phyloP scores from a whole-genome alignment of 2,888 invertebrate genomes.

The Hirtodrosophila cameraria region DNA sequence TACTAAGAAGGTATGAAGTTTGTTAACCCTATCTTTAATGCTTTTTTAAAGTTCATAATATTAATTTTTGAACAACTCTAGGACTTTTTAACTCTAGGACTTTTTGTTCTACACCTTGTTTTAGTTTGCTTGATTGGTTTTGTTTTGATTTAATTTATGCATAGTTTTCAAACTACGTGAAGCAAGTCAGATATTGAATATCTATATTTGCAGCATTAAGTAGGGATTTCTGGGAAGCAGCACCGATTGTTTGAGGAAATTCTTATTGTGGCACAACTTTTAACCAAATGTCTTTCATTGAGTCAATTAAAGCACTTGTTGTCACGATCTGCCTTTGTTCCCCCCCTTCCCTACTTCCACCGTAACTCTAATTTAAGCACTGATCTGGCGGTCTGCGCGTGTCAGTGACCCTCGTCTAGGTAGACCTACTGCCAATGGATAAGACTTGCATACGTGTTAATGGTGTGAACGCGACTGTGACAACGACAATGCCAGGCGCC shows the following conservation, averaged over 20 bases:
- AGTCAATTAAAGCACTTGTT: slow-evolving; percentile 59
- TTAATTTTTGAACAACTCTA: no score
- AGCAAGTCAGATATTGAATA: no score
- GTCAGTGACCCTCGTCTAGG: slow-evolving; percentile 63
- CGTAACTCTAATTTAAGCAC: background rate
- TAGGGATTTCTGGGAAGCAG: slow-evolving; percentile 36
- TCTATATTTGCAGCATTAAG: no score
- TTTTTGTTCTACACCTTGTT: no score
- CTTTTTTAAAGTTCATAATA: no score
- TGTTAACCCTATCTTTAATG: no score
- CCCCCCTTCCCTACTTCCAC: background rate
- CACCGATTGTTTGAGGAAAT: slow-evolving; percentile 22
- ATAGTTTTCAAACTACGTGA: no score
- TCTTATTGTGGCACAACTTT: slow-evolving; percentile 15
- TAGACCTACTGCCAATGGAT: background rate
- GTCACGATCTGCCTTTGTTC: slow-evolving; percentile 44
- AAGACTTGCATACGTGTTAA: slow-evolving; percentile 34
- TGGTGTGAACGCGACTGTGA: slow-evolving; percentile 57
- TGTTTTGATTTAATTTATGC: no score
- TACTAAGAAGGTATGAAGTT: no score
- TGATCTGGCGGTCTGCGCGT: slow-evolving; percentile 41
- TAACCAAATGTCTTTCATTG: slow-evolving; percentile 20
- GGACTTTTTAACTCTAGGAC: no score
- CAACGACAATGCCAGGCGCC: slow-evolving; percentile 32
- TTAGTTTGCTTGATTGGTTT: no score